These are phyloP conservation scores for Meteorus cinctellus DNA, from an alignment of 2,888 invertebrate species.

Conservation along the genomic window DNA sequence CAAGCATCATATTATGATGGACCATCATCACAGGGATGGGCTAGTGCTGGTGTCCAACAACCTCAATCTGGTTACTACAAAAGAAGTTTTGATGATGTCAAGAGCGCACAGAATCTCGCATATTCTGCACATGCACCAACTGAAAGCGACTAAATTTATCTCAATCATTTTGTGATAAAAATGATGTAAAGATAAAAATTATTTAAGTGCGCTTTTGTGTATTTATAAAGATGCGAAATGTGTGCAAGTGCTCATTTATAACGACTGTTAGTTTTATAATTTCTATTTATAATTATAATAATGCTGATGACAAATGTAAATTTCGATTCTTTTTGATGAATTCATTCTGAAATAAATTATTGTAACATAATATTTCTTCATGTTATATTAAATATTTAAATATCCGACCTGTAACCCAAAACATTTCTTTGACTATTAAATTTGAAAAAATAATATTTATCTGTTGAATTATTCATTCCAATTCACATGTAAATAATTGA, in stretches of 20 bases:
- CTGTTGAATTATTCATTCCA: too few species aligned
- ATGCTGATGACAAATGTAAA: not conserved
- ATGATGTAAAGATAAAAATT: constrained; percentile 18
- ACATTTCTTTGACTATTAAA: too few species aligned
- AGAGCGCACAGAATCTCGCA: constrained; percentile 80
- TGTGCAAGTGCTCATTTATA: constrained; percentile 4
- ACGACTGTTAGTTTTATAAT: constrained; percentile 65
- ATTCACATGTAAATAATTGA: not conserved
- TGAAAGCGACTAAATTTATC: constrained; percentile 45
- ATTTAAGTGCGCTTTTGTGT: not conserved
- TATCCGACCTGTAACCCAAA: too few species aligned
- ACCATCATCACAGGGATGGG: constrained; percentile 63
- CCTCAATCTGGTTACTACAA: constrained; percentile 70
- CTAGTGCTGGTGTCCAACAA: constrained; percentile 66
- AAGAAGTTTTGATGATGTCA: constrained; percentile 75
- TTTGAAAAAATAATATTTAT: too few species aligned
- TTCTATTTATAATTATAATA: constrained; percentile 55
- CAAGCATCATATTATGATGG: constrained; percentile 54
- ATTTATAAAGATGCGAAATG: not conserved
- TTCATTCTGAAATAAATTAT: constrained; percentile 55
- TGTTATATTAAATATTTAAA: too few species aligned
- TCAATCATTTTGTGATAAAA: constrained; percentile 21
- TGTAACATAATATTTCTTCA: constrained; percentile 42
- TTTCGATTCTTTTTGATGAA: not conserved
- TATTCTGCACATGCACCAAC: constrained; percentile 79